Conservation (phyloP, 2,888 invertebrate genomes). For the Cosmopolites sordidus region DNA sequence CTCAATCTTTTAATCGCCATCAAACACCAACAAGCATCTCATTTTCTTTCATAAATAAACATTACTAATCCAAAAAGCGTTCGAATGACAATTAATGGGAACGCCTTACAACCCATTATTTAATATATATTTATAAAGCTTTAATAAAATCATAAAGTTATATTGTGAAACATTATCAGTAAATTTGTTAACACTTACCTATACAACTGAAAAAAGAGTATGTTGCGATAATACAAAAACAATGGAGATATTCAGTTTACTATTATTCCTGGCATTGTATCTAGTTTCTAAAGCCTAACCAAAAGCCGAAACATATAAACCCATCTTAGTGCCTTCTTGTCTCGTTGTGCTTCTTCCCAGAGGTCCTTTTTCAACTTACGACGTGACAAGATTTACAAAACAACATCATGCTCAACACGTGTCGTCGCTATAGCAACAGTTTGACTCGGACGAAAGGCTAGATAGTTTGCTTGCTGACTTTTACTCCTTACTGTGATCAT, state of each 20-base stretch:
- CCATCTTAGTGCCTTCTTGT: constrained; percentile 32
- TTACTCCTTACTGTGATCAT: constrained; percentile 40
- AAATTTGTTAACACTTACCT: too few relatives aligned
- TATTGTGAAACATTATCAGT: too few relatives aligned
- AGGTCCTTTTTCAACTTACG: constrained; percentile 50
- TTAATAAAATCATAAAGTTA: too few relatives aligned
- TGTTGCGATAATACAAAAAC: constrained; percentile 10
- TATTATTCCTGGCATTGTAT: constrained; percentile 23
- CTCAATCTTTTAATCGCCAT: too few relatives aligned
- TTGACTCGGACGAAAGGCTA: constrained; percentile 41
- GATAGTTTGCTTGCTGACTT: constrained; percentile 41
- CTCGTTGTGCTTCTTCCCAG: constrained; percentile 40
- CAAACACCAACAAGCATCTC: too few relatives aligned
- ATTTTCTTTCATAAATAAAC: too few relatives aligned
- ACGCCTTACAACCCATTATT: too few relatives aligned
- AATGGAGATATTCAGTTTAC: constrained; percentile 16
- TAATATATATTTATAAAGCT: too few relatives aligned
- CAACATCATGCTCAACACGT: constrained; percentile 50
- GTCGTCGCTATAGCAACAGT: constrained; percentile 50
- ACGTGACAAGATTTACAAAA: constrained; percentile 51
- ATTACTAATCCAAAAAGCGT: too few relatives aligned
- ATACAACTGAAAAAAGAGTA: too few relatives aligned
- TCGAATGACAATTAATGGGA: too few relatives aligned
- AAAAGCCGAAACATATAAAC: constrained; percentile 29
- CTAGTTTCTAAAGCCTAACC: constrained; percentile 27